Base-by-base conservation (phyloP, 2,888 invertebrate species). In the Melieria omissa region DNA sequence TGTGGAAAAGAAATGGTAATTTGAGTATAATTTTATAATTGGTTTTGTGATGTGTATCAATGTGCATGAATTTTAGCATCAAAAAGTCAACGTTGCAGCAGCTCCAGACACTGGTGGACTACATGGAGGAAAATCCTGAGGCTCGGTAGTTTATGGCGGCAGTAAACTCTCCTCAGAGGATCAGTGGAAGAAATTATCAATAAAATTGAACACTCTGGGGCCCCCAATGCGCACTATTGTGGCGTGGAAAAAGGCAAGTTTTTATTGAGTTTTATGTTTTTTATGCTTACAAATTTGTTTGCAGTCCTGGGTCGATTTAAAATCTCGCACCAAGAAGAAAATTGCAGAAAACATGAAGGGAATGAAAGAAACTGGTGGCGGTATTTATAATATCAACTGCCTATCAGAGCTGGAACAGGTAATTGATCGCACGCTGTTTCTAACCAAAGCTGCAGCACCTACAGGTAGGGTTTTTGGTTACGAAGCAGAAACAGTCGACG, bases 51-150 rank as follows among this genome's bases (percentile, higher is more conserved):
- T 68, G 8, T 62, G 63, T n/a, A n/a, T 4, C 61, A 69, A n/a
- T 54, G 60, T 46, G 54, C 62, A 45, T 29, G 29, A 29, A 29
- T 29, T 29, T 29, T 29, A 29, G 29, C 29, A 29, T 29, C 29
- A 29, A 29, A 29, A 29, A 29, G 29, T 29, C 29, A 29, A 29
- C 29, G 29, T 29, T 29, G 29, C 29, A 29, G 29, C 29, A 29
- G 29, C 29, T 29, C 29, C 29, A 54, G 16, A 12, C 42, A 45
- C 29, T 70, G 10, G 65, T 60, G 5, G 42, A 42, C 10, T 65
- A 16, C 47, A 65, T 71, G 71, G 66, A 66, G 16, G 66, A 55
- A 12, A 71, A 71, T 42, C 62, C 66, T 42, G 44, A 47, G 54
- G 65, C 8, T 44, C 54, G 7, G 54, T 62, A 42, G 47, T 71